A percentile compares a stretch with the other conserved stretches of the same genome.
These are phyloP conservation scores for Malacosoma neustria DNA, from an alignment of 2,888 invertebrate genomes.

Conservation along the genomic window DNA sequence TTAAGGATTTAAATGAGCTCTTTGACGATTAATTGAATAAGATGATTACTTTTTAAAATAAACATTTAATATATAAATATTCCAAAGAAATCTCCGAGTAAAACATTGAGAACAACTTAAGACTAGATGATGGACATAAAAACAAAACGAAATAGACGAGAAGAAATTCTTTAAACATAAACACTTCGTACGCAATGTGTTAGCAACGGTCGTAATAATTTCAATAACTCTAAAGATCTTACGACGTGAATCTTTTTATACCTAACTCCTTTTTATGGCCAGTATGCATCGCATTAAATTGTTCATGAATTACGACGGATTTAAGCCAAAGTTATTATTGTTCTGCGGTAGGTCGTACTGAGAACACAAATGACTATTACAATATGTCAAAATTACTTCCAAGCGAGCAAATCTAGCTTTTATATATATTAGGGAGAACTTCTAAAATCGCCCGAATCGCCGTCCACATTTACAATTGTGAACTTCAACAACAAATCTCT, in stretches of 20 bases:
- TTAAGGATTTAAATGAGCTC: too few relatives aligned
- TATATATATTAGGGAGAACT: slow-evolving; percentile 15
- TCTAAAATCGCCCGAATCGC: slow-evolving; percentile 16
- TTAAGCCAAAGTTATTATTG: slow-evolving; percentile 50
- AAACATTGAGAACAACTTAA: too few relatives aligned
- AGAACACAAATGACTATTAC: slow-evolving; percentile 15
- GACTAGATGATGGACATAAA: too few relatives aligned
- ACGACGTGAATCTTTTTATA: slow-evolving; percentile 29
- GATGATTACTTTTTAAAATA: too few relatives aligned
- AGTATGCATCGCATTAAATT: slow-evolving; percentile 50
- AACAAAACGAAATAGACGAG: too few relatives aligned
- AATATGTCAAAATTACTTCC: slow-evolving; percentile 15
- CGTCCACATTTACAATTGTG: slow-evolving; percentile 8
- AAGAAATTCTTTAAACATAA: not conserved
- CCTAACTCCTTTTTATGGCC: slow-evolving; percentile 32
- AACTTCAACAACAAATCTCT: slow-evolving; percentile 35
- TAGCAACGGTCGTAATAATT: slow-evolving; percentile 1
- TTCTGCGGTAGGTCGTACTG: slow-evolving; percentile 63
- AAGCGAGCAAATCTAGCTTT: slow-evolving; percentile 18
- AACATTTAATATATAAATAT: too few relatives aligned
- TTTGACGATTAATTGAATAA: too few relatives aligned
- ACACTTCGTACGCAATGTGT: not conserved
- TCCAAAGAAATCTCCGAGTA: too few relatives aligned
- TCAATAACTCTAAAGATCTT: slow-evolving; percentile 10
- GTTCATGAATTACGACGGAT: slow-evolving; percentile 56